Evolutionary conservation across 2,797 vertebrate species (phyloP).

Genomic region (Dryobates pubescens): DNA sequence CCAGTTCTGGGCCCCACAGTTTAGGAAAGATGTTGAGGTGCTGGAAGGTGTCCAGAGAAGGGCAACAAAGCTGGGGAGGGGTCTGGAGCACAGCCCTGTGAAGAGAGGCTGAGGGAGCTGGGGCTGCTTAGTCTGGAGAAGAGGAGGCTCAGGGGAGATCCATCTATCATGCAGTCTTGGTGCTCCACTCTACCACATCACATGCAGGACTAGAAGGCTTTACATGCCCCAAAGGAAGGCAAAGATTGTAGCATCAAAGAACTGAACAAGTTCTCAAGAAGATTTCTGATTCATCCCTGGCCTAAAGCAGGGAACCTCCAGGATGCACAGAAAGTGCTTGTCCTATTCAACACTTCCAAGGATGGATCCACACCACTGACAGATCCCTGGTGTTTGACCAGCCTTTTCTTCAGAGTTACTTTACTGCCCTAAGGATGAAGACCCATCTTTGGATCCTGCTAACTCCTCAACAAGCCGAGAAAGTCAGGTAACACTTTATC

Average conservation of each 20-base stretch:
- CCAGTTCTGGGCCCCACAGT: no score
- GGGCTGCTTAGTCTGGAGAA: no score
- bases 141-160: not conserved
- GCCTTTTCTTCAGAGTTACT: not conserved
- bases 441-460: not conserved
- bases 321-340: rapidly evolving
- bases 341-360: not conserved
- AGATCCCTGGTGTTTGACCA: not conserved
- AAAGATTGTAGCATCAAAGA: not conserved
- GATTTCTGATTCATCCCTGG: not conserved
- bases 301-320: not conserved
- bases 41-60: no score
- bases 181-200: not conserved
- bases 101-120: no score
- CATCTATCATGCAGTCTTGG: not conserved
- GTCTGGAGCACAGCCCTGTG: no score
- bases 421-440: not conserved
- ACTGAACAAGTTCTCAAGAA: not conserved
- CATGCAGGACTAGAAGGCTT: not conserved
- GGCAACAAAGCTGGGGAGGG: no score
- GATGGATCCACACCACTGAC: not conserved
- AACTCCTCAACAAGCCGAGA: not conserved
- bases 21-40: no score
- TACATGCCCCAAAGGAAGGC: not conserved
- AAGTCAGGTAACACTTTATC: not conserved